phyloP scores from a whole-genome alignment of 1,140 invertebrate species.

The Bombus pyrosoma region DNA sequence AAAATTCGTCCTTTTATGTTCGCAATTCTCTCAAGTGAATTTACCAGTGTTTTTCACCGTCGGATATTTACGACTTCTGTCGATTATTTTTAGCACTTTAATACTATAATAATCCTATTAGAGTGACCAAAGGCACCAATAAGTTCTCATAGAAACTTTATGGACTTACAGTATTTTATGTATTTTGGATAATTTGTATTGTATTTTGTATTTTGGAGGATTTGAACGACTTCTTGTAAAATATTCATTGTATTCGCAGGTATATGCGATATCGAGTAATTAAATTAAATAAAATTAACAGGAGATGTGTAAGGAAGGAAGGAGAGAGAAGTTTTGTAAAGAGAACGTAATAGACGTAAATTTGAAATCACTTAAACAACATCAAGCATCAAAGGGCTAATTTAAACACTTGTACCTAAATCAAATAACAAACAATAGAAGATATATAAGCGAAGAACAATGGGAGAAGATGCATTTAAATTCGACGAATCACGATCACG shows the following conservation, averaged over 20 bases:
- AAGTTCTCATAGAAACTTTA: too few species aligned
- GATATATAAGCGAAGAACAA: neutral
- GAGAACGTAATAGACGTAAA: neutral
- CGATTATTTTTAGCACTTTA: too few species aligned
- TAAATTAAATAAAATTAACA: neutral
- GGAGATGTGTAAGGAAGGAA: neutral
- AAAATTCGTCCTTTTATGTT: neutral
- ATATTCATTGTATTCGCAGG: too few species aligned
- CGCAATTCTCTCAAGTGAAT: neutral
- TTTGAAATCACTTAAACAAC: neutral
- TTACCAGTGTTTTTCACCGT: too few species aligned
- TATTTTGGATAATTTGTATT: too few species aligned
- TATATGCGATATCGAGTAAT: neutral
- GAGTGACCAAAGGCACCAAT: neutral
- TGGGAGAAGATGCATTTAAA: neutral
- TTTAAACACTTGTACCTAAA: too few species aligned
- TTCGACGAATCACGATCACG: neutral
- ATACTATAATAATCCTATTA: too few species aligned
- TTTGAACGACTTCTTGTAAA: too few species aligned
- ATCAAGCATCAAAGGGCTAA: neutral
- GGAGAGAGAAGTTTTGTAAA: neutral
- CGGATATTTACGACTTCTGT: neutral
- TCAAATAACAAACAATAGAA: neutral
- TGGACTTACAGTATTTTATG: too few species aligned
- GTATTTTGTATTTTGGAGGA: too few species aligned